phyloP scores from a whole-genome alignment of 1,140 invertebrate genomes.

The Bactericera cockerelli region DNA sequence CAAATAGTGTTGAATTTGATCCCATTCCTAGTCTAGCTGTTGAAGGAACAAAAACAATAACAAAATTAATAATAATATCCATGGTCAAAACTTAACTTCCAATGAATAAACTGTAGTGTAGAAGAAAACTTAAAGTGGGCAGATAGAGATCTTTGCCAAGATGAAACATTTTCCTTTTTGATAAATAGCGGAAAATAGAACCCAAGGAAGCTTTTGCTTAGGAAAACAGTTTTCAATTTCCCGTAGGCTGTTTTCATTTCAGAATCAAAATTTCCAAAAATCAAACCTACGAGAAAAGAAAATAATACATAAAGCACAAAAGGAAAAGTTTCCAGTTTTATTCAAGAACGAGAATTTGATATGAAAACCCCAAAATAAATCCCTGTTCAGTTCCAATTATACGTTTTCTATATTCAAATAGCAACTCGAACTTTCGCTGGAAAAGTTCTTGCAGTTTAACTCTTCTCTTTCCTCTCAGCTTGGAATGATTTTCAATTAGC shows the following conservation, averaged over 20 bases:
- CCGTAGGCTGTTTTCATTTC: not conserved
- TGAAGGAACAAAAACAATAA: too few relatives aligned
- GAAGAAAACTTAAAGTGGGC: too few relatives aligned
- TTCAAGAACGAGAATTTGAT: not conserved
- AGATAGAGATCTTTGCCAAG: not conserved
- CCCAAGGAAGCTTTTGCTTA: not conserved
- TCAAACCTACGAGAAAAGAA: constrained; percentile 2
- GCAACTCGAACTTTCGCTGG: too few relatives aligned
- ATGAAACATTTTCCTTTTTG: not conserved
- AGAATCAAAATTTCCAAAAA: constrained; percentile 6
- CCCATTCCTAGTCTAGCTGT: too few relatives aligned
- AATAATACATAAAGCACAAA: not conserved
- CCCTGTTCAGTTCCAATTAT: not conserved
- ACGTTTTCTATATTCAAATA: not conserved
- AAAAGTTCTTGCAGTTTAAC: too few relatives aligned
- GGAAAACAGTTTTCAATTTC: not conserved
- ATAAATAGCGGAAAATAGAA: not conserved
- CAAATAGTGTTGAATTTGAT: too few relatives aligned
- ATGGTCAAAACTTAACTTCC: too few relatives aligned
- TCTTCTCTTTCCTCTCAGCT: too few relatives aligned
- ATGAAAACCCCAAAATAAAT: constrained; percentile 6
- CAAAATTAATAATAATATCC: too few relatives aligned
- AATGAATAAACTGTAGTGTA: too few relatives aligned
- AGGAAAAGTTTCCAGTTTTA: constrained; percentile 7
- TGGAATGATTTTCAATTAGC: too few relatives aligned